A percentile compares a stretch with the other conserved stretches of the same genome.
phyloP scores from a whole-genome alignment of 2,797 vertebrate species.

The Typhlichthys eigenmanni region DNA sequence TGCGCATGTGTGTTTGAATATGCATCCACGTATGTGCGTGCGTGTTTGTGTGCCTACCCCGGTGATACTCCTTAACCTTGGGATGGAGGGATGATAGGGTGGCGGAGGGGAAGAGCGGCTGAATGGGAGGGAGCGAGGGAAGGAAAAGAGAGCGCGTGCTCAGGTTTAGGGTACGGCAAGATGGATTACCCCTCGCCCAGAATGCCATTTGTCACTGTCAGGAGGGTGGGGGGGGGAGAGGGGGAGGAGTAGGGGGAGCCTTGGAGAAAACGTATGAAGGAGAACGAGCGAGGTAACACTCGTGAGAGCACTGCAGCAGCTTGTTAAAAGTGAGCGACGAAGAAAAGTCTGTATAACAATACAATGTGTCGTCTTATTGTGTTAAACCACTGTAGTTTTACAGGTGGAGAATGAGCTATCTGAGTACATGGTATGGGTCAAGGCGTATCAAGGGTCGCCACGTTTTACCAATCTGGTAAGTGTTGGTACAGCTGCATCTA shows the following conservation, averaged over 20 bases:
- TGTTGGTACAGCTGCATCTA: too few species aligned
- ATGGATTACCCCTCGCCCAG: slow-evolving; percentile 69
- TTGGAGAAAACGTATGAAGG: slow-evolving; percentile 13
- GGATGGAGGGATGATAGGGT: slow-evolving; percentile 48
- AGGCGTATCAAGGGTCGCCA: too few species aligned
- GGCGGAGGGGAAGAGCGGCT: slow-evolving; percentile 28
- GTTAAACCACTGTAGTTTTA: too few species aligned
- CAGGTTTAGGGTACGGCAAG: slow-evolving; percentile 68
- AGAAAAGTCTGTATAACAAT: too few species aligned
- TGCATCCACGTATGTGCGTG: not conserved
- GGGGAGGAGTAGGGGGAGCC: slow-evolving; percentile 8
- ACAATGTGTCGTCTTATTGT: not conserved
- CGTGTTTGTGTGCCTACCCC: slow-evolving; percentile 1
- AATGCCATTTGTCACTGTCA: slow-evolving; percentile 79
- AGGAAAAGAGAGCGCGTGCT: slow-evolving; percentile 53
- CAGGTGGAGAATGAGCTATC: slow-evolving; percentile 18
- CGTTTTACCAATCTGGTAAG: too few species aligned
- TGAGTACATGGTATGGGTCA: too few species aligned
- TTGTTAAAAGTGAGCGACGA: not conserved
- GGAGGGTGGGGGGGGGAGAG: slow-evolving; percentile 22
- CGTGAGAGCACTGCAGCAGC: slow-evolving; percentile 4
- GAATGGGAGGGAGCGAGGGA: slow-evolving; percentile 24
- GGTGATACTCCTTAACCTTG: slow-evolving; percentile 68
- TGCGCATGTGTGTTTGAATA: not conserved
- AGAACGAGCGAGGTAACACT: slow-evolving; percentile 17